These are phyloP conservation scores for Odontophorus gujanensis DNA, from an alignment of 2,113 vertebrate genomes.

Conservation along the genomic window DNA sequence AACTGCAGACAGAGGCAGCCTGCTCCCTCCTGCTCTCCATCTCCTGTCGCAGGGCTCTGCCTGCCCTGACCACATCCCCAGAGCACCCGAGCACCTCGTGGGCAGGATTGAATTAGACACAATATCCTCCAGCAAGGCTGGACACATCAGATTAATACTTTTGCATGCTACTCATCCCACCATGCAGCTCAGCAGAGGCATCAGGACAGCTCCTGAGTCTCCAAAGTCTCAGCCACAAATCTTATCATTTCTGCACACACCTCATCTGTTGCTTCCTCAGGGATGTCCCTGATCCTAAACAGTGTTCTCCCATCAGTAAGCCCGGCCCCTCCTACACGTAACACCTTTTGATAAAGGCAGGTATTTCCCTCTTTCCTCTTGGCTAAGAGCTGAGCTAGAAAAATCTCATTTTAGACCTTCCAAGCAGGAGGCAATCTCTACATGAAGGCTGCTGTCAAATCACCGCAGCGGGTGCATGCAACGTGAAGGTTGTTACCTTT, in stretches of 20 bases:
- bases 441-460: neutral
- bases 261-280: neutral
- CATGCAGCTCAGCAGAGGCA: neutral
- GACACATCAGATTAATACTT: neutral
- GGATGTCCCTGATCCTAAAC: neutral
- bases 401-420: neutral
- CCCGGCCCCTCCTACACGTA: neutral
- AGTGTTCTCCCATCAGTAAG: neutral
- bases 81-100: neutral
- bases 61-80: neutral
- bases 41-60: neutral
- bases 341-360: neutral
- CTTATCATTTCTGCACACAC: neutral
- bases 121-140: rapidly evolving
- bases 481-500: slow-evolving; percentile 82
- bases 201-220: neutral
- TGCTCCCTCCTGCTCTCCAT: neutral
- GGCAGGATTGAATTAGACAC: neutral
- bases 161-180: neutral
- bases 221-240: neutral
- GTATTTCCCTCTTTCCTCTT: neutral
- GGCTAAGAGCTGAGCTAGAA: neutral
- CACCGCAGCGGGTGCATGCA: slow-evolving; percentile 9
- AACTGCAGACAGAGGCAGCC: neutral
- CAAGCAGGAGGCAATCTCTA: neutral